These are phyloP conservation scores for Andrena bicolor DNA, from an alignment of 2,888 invertebrate genomes.

Conservation along the genomic window DNA sequence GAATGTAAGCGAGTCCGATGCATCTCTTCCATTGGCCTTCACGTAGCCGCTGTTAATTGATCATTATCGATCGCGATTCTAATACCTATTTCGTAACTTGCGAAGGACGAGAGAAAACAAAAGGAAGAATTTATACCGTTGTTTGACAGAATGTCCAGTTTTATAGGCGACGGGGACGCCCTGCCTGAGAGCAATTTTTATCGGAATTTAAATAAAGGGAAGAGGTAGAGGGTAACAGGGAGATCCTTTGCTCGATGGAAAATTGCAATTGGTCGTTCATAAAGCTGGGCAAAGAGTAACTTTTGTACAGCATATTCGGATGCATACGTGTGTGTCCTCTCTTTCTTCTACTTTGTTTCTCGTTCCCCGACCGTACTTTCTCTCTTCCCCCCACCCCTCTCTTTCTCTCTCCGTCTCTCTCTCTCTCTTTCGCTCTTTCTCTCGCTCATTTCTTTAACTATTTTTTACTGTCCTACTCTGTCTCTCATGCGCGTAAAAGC, in stretches of 20 bases:
- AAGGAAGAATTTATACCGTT: slow-evolving; percentile 56
- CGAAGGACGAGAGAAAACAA: slow-evolving; percentile 24
- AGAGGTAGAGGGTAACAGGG: neutral
- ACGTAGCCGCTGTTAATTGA: slow-evolving; percentile 55
- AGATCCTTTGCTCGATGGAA: slow-evolving; percentile 14
- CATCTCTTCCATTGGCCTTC: slow-evolving; percentile 61
- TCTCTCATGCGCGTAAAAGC: slow-evolving; percentile 55
- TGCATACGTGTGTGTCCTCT: slow-evolving; percentile 30
- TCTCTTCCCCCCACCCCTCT: slow-evolving; percentile 33
- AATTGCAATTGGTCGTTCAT: slow-evolving; percentile 47
- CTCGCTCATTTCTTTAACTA: slow-evolving; percentile 43
- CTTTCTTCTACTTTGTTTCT: slow-evolving; percentile 58
- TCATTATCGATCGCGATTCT: slow-evolving; percentile 53
- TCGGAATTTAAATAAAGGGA: slow-evolving; percentile 34
- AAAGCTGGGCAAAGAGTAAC: slow-evolving; percentile 49
- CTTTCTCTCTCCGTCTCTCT: slow-evolving; percentile 32
- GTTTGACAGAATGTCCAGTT: slow-evolving; percentile 54
- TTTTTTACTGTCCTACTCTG: slow-evolving; percentile 54
- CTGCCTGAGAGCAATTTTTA: slow-evolving; percentile 12
- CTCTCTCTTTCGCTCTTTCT: slow-evolving; percentile 43
- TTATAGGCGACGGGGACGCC: slow-evolving; percentile 44
- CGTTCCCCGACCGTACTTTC: slow-evolving; percentile 20
- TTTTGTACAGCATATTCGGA: slow-evolving; percentile 62
- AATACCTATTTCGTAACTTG: slow-evolving; percentile 56
- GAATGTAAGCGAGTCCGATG: slow-evolving; percentile 25